A percentile compares a stretch with the other conserved stretches of the same genome.
These are phyloP conservation scores for Pyrrhia umbra DNA, from an alignment of 2,888 invertebrate species.

Conservation along the genomic window DNA sequence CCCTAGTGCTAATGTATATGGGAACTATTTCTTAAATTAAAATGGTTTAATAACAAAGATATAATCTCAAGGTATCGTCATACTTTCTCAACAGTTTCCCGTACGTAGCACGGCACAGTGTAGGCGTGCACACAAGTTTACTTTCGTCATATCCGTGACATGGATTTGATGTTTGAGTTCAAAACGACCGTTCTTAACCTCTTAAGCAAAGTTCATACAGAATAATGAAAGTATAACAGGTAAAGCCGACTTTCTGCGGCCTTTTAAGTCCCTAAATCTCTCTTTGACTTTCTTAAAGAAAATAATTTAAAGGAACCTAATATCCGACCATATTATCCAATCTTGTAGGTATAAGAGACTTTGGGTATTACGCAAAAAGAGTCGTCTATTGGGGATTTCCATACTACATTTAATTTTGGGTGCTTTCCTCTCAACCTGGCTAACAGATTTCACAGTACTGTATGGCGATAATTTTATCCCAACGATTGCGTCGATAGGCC, in stretches of 20 bases:
- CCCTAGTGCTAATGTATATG: too few species aligned
- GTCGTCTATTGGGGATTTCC: slow-evolving; percentile 20
- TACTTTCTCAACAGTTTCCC: slow-evolving; percentile 8
- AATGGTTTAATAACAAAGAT: not conserved
- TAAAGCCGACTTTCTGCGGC: not conserved
- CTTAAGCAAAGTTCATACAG: slow-evolving; percentile 9
- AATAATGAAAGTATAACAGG: slow-evolving; percentile 3
- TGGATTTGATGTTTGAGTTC: slow-evolving; percentile 44
- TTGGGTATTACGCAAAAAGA: not conserved
- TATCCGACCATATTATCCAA: not conserved
- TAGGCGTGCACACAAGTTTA: slow-evolving; percentile 7
- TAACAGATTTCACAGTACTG: slow-evolving; percentile 13
- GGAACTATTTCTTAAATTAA: too few species aligned
- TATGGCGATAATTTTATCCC: slow-evolving; percentile 12
- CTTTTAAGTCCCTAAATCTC: not conserved
- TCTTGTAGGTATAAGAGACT: not conserved
- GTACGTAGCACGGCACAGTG: slow-evolving; percentile 1
- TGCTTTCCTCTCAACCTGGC: slow-evolving; percentile 25
- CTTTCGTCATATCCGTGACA: slow-evolving; percentile 39
- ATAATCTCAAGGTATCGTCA: not conserved
- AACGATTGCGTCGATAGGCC: not conserved
- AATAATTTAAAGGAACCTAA: not conserved
- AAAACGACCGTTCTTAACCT: slow-evolving; percentile 14
- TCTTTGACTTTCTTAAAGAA: not conserved
- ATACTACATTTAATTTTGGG: slow-evolving; percentile 1